Percentiles rank a stretch among this genome's conserved stretches.
phyloP scores from a whole-genome alignment of 2,888 invertebrate genomes.

The Sphecodes monilicornis region DNA sequence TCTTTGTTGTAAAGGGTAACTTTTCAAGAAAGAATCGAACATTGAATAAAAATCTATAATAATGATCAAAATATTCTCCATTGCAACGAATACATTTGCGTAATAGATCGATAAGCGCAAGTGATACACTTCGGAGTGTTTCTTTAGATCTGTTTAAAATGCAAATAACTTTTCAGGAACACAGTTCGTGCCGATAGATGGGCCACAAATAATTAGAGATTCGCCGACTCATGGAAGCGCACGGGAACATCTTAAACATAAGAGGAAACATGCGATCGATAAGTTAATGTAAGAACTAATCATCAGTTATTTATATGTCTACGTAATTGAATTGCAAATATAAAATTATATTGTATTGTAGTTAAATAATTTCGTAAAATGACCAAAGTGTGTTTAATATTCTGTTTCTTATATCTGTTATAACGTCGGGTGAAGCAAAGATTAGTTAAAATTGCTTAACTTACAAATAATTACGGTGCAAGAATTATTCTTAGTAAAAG shows the following conservation, averaged over 20 bases:
- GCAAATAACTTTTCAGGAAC: constrained; percentile 62
- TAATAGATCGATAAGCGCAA: neutral
- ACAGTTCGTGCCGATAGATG: constrained; percentile 70
- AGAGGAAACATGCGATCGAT: constrained; percentile 78
- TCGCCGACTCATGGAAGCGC: constrained; percentile 78
- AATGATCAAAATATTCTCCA: neutral
- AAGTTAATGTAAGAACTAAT: constrained; percentile 73
- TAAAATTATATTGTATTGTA: neutral
- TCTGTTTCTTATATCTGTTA: neutral
- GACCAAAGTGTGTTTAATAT: neutral
- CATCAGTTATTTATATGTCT: neutral
- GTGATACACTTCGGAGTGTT: neutral
- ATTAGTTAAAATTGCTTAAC: neutral
- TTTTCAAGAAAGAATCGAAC: neutral
- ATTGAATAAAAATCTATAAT: neutral
- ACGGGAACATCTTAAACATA: constrained; percentile 79
- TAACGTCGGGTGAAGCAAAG: no score
- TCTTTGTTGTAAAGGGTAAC: no score
- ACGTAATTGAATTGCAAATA: neutral
- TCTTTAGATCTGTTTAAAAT: no score
- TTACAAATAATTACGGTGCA: neutral
- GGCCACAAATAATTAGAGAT: constrained; percentile 72
- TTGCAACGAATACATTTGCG: no score
- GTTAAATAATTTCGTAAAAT: neutral
- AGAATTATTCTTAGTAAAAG: no score